Percentiles rank a stretch among this genome's conserved stretches.
These are phyloP conservation scores for Pontoporia blainvillei DNA, from an alignment of 2,113 vertebrate species.

Conservation along the genomic window DNA sequence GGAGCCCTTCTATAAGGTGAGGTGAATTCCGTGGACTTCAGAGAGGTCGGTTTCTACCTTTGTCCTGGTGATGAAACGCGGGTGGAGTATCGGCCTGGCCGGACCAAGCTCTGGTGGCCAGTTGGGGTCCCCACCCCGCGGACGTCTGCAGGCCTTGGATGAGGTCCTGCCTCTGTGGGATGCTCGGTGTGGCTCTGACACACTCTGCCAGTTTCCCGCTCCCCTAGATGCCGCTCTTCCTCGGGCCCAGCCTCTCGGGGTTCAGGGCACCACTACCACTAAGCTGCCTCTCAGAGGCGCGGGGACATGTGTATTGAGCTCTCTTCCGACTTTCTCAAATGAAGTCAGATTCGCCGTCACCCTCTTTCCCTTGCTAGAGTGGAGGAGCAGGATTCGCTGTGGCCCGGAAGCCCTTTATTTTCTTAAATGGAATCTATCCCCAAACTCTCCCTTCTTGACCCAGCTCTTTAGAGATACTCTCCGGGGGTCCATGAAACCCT, in stretches of 20 bases:
- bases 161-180: neutral
- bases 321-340: fast-evolving
- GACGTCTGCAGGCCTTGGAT: neutral
- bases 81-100: neutral
- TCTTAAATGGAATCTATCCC: neutral
- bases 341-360: neutral
- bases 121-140: fast-evolving
- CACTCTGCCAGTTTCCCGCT: neutral
- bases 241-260: neutral
- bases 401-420: neutral
- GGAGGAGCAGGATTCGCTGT: fast-evolving
- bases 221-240: fast-evolving
- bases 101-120: fast-evolving
- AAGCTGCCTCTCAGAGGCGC: neutral
- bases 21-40: neutral
- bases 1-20: neutral
- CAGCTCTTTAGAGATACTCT: neutral
- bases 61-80: neutral
- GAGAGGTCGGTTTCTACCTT: neutral
- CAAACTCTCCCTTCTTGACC: neutral
- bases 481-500: fast-evolving
- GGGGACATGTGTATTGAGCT: fast-evolving
- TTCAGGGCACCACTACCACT: fast-evolving
- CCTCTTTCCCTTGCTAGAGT: neutral
- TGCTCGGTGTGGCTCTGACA: neutral